Evolutionary conservation across 2,113 vertebrate genomes (phyloP).

Genomic region (Eleginops maclovinus): DNA sequence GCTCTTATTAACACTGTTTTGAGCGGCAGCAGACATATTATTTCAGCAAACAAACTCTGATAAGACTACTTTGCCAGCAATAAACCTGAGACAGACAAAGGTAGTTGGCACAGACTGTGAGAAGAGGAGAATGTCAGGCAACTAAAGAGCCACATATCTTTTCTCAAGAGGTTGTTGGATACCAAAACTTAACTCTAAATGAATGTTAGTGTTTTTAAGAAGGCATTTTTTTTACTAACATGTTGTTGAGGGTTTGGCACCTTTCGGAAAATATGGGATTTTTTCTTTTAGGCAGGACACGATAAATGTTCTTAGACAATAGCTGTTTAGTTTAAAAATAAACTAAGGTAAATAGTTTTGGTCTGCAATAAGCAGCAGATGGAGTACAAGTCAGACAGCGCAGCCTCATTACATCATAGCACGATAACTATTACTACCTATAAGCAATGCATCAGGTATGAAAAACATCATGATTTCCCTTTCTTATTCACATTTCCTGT

Average conservation of each 20-base stretch:
- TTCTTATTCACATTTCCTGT: neutral
- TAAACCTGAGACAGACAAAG: neutral
- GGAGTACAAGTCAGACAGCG: neutral
- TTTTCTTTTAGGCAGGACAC: neutral
- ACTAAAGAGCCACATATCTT: neutral
- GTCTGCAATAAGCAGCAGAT: neutral
- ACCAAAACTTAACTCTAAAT: neutral
- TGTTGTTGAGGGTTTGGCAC: neutral
- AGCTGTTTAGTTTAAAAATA: neutral
- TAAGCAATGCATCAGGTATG: neutral
- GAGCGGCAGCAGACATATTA: neutral
- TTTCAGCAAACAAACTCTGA: neutral
- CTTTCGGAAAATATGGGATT: neutral
- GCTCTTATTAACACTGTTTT: neutral
- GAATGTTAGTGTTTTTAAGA: neutral
- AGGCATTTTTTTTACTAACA: neutral
- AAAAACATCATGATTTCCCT: too few species aligned
- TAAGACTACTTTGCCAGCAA: neutral
- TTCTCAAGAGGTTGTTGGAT: neutral
- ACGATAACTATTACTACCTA: neutral
- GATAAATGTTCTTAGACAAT: neutral
- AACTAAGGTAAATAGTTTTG: neutral
- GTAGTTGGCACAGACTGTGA: too few species aligned
- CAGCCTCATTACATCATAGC: constrained; percentile 38
- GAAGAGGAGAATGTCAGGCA: neutral